These are phyloP conservation scores for Halictus ligatus DNA, from an alignment of 2,888 invertebrate genomes.

Conservation along the genomic window DNA sequence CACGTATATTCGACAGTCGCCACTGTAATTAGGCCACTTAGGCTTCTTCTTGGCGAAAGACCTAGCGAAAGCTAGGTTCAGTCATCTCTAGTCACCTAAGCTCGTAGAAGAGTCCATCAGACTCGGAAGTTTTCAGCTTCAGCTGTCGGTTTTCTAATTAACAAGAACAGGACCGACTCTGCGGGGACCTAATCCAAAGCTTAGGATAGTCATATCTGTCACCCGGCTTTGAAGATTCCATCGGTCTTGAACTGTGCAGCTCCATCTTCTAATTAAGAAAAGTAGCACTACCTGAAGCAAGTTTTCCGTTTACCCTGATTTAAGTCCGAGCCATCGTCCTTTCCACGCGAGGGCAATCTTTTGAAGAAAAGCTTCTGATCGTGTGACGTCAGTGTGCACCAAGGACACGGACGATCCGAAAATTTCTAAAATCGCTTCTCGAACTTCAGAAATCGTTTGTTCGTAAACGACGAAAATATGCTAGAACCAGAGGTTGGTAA, in stretches of 20 bases:
- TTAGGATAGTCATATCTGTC: background rate
- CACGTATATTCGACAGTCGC: background rate
- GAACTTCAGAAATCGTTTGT: no score
- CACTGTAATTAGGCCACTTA: background rate
- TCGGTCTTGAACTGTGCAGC: background rate
- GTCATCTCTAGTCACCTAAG: background rate
- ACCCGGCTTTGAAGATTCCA: background rate
- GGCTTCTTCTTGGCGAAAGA: background rate
- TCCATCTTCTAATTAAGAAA: background rate
- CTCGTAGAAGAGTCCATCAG: background rate
- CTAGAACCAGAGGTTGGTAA: background rate
- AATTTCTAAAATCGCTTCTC: no score
- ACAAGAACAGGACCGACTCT: background rate
- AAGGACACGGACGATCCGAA: no score
- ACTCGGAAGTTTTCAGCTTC: background rate
- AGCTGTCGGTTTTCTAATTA: background rate
- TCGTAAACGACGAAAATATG: no score
- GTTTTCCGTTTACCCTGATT: background rate
- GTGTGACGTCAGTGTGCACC: no score
- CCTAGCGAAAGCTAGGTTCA: background rate
- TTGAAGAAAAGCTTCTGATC: no score
- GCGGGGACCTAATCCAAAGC: background rate
- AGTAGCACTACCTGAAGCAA: background rate
- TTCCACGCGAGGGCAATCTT: no score
- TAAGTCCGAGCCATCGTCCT: background rate